Conservation (phyloP, 2,888 invertebrate genomes). For the Elgonia sp. region DNA sequence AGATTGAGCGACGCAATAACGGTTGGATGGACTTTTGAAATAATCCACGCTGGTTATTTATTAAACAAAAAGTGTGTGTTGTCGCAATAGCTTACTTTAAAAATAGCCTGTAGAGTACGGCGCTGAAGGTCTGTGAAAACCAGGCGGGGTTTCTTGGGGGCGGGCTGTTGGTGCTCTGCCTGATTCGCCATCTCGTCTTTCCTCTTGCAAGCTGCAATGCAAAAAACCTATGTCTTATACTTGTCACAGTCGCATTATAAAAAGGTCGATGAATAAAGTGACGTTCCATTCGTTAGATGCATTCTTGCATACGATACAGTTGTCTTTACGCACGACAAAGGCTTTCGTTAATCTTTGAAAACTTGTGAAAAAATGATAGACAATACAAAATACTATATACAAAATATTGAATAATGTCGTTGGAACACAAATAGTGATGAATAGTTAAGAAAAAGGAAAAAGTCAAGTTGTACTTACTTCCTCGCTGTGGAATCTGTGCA, state of each 20-base stretch:
- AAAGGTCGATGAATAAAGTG: conserved; percentile 47
- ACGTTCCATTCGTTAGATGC: background rate
- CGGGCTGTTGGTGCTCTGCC: conserved; percentile 93
- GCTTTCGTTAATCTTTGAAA: background rate
- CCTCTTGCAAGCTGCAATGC: conserved; percentile 95
- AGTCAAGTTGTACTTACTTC: conserved; percentile 91
- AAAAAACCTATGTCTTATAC: conserved; percentile 67
- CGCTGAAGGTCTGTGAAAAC: conserved; percentile 99
- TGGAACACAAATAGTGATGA: background rate
- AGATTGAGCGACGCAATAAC: conserved; percentile 47
- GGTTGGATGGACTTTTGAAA: conserved; percentile 61
- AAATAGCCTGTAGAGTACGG: conserved; percentile 99
- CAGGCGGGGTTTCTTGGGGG: conserved; percentile 99
- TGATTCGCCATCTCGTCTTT: conserved; percentile 95
- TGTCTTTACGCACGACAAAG: conserved; percentile 22
- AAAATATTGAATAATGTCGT: conserved; percentile 27
- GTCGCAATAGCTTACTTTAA: conserved; percentile 92
- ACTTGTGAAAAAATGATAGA: background rate
- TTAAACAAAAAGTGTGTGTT: conserved; percentile 63
- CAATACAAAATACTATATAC: no score
- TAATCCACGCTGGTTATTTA: conserved; percentile 60
- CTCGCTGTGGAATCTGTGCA: conserved; percentile 96
- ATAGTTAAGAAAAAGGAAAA: conserved; percentile 25
- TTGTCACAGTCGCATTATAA: conserved; percentile 54
- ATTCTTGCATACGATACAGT: background rate